These are phyloP conservation scores for Gavia stellata DNA, from an alignment of 2,113 vertebrate species.

Conservation along the genomic window DNA sequence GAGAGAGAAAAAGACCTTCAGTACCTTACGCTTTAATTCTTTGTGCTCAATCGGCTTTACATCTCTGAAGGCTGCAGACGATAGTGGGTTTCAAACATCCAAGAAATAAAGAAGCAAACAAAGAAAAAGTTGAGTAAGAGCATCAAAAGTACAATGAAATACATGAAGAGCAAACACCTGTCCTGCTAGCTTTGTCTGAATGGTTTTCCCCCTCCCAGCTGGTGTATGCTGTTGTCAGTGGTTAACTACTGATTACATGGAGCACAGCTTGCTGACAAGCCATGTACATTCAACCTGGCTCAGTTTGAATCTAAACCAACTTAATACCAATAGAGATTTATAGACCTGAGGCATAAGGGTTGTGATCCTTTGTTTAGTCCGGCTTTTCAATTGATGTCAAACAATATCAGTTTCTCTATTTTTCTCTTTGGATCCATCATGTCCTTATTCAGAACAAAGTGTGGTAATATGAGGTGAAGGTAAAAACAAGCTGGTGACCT, in stretches of 20 bases:
- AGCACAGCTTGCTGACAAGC: not conserved
- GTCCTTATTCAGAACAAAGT: not conserved
- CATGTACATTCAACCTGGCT: accelerated
- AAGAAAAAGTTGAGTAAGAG: not conserved
- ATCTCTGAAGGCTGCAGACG: not conserved
- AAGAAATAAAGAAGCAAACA: not conserved
- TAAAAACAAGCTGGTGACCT: not conserved
- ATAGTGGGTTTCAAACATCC: not conserved
- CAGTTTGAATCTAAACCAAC: not conserved
- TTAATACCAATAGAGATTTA: not conserved
- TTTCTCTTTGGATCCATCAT: not conserved
- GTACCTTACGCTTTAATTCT: not conserved
- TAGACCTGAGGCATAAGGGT: not conserved
- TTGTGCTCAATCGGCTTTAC: not conserved
- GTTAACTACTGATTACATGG: not conserved
- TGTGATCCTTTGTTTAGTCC: not conserved
- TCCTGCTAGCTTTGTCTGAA: accelerated
- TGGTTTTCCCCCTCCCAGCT: not conserved
- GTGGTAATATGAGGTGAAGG: not conserved
- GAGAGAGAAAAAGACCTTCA: not conserved
- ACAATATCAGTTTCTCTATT: not conserved
- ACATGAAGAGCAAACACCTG: accelerated
- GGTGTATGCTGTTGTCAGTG: not conserved
- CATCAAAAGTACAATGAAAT: not conserved
- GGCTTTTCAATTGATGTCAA: not conserved